phyloP scores from a whole-genome alignment of 2,113 vertebrate genomes.

The Percopsis transmontana region DNA sequence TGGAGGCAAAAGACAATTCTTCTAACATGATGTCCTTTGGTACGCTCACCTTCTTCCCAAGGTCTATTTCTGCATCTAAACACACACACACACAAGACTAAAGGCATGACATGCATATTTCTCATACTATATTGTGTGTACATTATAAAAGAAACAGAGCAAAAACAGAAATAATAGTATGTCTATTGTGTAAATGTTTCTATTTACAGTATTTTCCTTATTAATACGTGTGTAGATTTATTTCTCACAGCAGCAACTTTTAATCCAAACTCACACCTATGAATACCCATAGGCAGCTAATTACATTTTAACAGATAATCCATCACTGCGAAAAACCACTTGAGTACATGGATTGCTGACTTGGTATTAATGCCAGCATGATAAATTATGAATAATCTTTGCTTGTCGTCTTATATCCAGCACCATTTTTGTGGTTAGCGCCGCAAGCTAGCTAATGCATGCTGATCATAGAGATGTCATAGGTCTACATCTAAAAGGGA shows the following conservation, averaged over 20 bases:
- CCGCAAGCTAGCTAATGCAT: constrained; percentile 43
- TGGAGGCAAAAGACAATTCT: constrained; percentile 88
- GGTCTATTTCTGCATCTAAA: constrained; percentile 83
- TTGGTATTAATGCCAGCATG: constrained; percentile 48
- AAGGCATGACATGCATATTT: background rate
- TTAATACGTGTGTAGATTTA: no score
- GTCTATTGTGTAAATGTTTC: no score
- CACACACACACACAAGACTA: constrained; percentile 29
- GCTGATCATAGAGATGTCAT: constrained; percentile 69
- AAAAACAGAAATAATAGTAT: no score
- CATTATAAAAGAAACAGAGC: background rate
- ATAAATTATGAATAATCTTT: constrained; percentile 56
- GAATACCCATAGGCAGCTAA: constrained; percentile 36
- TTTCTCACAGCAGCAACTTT: constrained; percentile 25
- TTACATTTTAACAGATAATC: constrained; percentile 27
- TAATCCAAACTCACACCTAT: constrained; percentile 2
- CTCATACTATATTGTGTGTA: background rate
- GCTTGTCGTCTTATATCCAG: constrained; percentile 37
- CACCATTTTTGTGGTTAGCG: constrained; percentile 57
- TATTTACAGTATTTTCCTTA: no score
- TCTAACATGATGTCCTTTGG: constrained; percentile 98
- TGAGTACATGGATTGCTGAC: constrained; percentile 42
- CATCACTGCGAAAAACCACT: constrained; percentile 12
- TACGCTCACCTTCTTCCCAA: constrained; percentile 89
- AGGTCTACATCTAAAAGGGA: constrained; percentile 74